These are phyloP conservation scores for Oreochromis niloticus DNA, from an alignment of 2,113 vertebrate genomes.

Conservation along the genomic window DNA sequence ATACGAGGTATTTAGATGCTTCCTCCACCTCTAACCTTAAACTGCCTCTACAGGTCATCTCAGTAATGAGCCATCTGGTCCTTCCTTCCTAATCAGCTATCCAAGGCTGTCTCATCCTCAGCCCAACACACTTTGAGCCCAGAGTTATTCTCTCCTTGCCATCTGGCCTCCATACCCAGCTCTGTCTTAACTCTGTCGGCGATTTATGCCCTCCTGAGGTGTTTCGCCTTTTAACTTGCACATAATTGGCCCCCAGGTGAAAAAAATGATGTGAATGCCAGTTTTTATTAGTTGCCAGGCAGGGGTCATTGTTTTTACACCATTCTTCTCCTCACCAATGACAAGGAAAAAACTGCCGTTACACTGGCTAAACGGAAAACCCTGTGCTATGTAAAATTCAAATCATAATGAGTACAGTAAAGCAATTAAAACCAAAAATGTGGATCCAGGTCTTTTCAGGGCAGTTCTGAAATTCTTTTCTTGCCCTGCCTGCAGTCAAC, in stretches of 20 bases:
- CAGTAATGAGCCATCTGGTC: conserved; percentile 53
- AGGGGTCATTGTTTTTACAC: conserved; percentile 63
- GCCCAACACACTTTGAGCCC: conserved; percentile 3
- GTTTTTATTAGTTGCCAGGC: conserved; percentile 66
- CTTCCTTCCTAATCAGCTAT: conserved; percentile 50
- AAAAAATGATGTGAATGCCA: conserved; percentile 65
- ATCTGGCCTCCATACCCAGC: conserved; percentile 69
- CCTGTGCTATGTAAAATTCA: not conserved
- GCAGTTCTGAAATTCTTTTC: not conserved
- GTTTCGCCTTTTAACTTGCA: conserved; percentile 66
- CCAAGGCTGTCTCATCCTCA: conserved; percentile 36
- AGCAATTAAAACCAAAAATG: not conserved
- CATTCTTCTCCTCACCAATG: conserved; percentile 4
- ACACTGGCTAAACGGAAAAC: not conserved
- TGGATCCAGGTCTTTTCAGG: not conserved
- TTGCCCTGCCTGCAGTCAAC: conserved; percentile 8
- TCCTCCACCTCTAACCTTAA: conserved; percentile 26
- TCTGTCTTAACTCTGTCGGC: conserved; percentile 54
- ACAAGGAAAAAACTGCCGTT: conserved; percentile 15
- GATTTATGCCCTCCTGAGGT: conserved; percentile 70
- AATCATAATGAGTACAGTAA: not conserved
- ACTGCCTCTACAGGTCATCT: conserved; percentile 36
- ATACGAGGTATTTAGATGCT: not conserved
- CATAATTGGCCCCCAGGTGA: conserved; percentile 73
- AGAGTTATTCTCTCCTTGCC: conserved; percentile 25